Conservation (phyloP, 2,113 vertebrate genomes). For the Scophthalmus maximus region DNA sequence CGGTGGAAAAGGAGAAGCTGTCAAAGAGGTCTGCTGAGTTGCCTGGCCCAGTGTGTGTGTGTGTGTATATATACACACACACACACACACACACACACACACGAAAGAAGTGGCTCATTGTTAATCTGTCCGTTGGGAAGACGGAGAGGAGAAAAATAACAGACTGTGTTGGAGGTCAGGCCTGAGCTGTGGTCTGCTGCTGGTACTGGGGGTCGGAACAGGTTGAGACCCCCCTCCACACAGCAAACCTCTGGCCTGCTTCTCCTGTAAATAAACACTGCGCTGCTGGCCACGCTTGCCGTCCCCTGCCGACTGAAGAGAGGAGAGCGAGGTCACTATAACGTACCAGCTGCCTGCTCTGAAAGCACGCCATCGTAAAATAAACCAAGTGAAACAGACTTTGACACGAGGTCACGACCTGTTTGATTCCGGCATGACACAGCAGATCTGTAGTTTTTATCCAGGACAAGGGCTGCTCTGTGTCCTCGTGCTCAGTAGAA, state of each 20-base stretch:
- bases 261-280: slow-evolving; percentile 65
- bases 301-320: slow-evolving; percentile 23
- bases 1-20: slow-evolving; percentile 58
- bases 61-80: not conserved
- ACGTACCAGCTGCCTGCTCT: slow-evolving; percentile 28
- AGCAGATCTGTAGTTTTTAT: slow-evolving; percentile 39
- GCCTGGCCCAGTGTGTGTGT: slow-evolving; percentile 1
- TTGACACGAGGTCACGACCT: not conserved
- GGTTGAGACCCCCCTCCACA: slow-evolving; percentile 37
- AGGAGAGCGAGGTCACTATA: slow-evolving; percentile 40
- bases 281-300: not conserved
- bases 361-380: slow-evolving; percentile 5
- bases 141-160: slow-evolving; percentile 41
- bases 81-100: too few species aligned
- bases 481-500: not conserved
- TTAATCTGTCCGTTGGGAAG: slow-evolving; percentile 54
- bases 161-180: slow-evolving; percentile 58
- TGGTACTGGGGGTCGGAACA: slow-evolving; percentile 26
- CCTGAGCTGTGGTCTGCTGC: slow-evolving; percentile 35
- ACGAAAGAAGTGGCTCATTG: slow-evolving; percentile 58
- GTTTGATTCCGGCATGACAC: slow-evolving; percentile 45
- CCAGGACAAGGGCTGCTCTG: not conserved
- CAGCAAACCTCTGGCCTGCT: slow-evolving; percentile 26
- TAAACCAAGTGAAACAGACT: slow-evolving; percentile 11
- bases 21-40: slow-evolving; percentile 32